Conservation (phyloP, 2,113 vertebrate species). For the Hystrix brachyura region DNA sequence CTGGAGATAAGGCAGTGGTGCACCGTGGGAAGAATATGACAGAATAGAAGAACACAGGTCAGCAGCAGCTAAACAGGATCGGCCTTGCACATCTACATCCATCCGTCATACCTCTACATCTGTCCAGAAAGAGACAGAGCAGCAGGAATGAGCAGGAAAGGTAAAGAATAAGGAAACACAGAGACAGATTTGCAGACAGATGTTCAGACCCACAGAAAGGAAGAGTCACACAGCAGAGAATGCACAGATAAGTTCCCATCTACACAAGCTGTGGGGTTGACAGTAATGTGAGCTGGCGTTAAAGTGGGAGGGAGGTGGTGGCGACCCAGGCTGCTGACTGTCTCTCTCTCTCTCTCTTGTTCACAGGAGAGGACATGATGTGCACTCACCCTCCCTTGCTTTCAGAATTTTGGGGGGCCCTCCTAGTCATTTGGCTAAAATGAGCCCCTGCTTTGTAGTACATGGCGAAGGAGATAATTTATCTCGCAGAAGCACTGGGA, state of each 20-base stretch:
- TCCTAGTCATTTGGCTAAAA: conserved; percentile 85
- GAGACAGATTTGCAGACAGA: background rate
- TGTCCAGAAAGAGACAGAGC: background rate
- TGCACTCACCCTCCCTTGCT: conserved; percentile 88
- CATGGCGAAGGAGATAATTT: conserved; percentile 76
- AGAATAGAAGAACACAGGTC: too few species aligned
- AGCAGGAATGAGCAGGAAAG: background rate
- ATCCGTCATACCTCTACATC: background rate
- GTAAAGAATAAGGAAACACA: background rate
- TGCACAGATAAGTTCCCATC: background rate
- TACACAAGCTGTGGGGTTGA: rapidly evolving
- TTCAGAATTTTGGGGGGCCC: conserved; percentile 80
- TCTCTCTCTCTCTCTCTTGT: background rate
- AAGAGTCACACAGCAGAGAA: background rate
- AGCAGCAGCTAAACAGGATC: background rate
- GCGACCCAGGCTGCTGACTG: background rate
- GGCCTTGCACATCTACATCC: background rate
- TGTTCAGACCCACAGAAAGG: background rate
- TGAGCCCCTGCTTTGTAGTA: conserved; percentile 83
- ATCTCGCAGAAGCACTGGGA: conserved; percentile 87
- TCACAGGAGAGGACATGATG: conserved; percentile 85
- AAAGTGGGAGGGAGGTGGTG: background rate
- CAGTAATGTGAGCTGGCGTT: background rate
- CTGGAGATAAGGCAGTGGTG: background rate
- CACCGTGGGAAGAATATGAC: background rate